Conservation (phyloP, 2,113 vertebrate genomes). For the Anoplopoma fimbria region DNA sequence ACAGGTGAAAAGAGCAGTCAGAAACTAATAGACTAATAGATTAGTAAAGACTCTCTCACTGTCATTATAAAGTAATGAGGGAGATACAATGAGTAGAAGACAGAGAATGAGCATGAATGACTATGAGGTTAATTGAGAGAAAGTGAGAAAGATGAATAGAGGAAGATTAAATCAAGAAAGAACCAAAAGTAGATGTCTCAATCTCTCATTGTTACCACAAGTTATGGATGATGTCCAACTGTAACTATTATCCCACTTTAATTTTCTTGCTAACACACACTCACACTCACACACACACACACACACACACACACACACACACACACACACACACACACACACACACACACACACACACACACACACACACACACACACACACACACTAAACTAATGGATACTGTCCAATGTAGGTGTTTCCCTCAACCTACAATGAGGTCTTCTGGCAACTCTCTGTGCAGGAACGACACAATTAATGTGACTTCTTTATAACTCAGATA, state of each 20-base stretch:
- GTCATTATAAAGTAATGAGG: constrained; percentile 30
- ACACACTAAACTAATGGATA: background rate
- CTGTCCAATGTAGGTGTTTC: background rate
- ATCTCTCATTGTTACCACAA: constrained; percentile 28
- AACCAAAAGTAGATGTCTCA: constrained; percentile 26
- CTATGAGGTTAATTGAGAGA: constrained; percentile 20
- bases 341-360: too few species aligned
- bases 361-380: too few species aligned
- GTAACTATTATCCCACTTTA: background rate
- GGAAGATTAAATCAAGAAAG: constrained; percentile 23
- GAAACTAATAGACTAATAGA: background rate
- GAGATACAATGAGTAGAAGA: constrained; percentile 12
- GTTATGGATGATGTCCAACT: constrained; percentile 29
- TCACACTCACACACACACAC: background rate
- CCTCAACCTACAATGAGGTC: background rate
- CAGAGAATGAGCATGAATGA: constrained; percentile 7
- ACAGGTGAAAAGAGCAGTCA: background rate
- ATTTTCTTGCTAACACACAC: background rate
- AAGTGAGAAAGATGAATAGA: constrained; percentile 31
- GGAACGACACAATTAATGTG: background rate
- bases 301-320: background rate
- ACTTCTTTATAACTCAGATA: background rate
- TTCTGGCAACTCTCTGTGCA: background rate
- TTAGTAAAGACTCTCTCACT: background rate
- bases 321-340: background rate